Evolutionary conservation across 2,797 vertebrate genomes (phyloP).

Genomic region (Eptatretus atami): DNA sequence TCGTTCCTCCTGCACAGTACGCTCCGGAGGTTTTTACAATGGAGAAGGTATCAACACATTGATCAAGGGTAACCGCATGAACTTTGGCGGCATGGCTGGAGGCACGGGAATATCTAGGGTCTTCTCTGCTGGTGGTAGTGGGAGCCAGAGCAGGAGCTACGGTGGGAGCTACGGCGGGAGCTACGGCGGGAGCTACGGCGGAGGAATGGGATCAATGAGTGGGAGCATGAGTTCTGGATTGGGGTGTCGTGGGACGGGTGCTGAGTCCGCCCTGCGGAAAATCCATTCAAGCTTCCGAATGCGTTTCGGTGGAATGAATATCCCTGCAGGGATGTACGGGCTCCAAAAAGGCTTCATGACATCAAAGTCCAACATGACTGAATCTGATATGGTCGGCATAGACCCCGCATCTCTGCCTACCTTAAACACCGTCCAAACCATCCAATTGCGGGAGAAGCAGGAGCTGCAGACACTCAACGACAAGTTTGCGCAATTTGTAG

Average conservation of each 20-base stretch:
- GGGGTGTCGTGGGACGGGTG: background rate
- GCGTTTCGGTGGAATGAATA: constrained; percentile 13
- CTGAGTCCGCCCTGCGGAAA: background rate
- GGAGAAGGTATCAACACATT: too few relatives aligned
- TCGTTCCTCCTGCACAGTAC: too few relatives aligned
- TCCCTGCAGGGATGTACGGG: constrained; percentile 17
- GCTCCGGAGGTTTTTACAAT: too few relatives aligned
- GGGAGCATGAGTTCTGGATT: background rate
- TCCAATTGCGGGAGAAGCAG: constrained; percentile 16
- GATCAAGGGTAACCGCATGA: too few relatives aligned
- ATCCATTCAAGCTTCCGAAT: constrained; percentile 10
- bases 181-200: background rate
- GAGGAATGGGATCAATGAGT: background rate
- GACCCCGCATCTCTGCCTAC: constrained; percentile 16
- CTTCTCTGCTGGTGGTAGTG: background rate
- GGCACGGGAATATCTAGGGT: background rate
- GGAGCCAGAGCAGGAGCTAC: background rate
- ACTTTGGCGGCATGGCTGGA: background rate
- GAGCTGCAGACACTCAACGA: constrained; percentile 18
- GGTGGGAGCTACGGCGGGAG: too few relatives aligned
- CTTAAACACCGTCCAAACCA: constrained; percentile 15
- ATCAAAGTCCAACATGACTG: constrained; percentile 3
- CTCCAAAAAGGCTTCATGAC: constrained; percentile 13
- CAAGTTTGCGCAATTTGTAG: constrained; percentile 17
- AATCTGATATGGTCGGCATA: constrained; percentile 12